Evolutionary conservation across 2,888 invertebrate genomes (phyloP).

Genomic region (Drosophila mimica): DNA sequence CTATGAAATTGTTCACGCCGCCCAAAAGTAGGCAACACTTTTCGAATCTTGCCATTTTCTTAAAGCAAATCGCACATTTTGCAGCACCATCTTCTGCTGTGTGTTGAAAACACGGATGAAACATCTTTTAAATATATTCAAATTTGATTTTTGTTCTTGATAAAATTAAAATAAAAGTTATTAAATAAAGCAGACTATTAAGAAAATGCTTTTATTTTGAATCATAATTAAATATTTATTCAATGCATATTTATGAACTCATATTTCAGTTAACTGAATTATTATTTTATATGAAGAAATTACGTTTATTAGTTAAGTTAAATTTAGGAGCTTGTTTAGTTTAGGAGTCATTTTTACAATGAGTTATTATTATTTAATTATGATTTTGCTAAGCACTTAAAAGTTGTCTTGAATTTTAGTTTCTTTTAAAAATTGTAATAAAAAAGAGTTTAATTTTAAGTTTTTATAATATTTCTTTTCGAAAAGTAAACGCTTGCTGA

Average conservation of each 20-base stretch:
- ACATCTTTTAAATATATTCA: conserved; percentile 17
- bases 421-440: too few relatives aligned
- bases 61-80: neutral
- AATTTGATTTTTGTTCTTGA: neutral
- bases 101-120: conserved; percentile 24
- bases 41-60: neutral
- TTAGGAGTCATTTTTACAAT: too few relatives aligned
- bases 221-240: neutral
- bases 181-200: too few relatives aligned
- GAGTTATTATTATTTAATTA: neutral
- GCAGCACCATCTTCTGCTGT: neutral
- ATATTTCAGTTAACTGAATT: neutral
- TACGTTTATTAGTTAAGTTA: too few relatives aligned
- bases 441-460: neutral
- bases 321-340: too few relatives aligned
- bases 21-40: conserved; percentile 66
- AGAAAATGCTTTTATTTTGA: too few relatives aligned
- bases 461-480: neutral
- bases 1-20: conserved; percentile 24
- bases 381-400: neutral
- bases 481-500: conserved; percentile 4
- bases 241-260: neutral
- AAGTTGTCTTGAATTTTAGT: neutral
- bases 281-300: neutral
- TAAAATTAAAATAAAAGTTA: neutral